These are phyloP conservation scores for Myopa testacea DNA, from an alignment of 2,888 invertebrate species.

Conservation along the genomic window DNA sequence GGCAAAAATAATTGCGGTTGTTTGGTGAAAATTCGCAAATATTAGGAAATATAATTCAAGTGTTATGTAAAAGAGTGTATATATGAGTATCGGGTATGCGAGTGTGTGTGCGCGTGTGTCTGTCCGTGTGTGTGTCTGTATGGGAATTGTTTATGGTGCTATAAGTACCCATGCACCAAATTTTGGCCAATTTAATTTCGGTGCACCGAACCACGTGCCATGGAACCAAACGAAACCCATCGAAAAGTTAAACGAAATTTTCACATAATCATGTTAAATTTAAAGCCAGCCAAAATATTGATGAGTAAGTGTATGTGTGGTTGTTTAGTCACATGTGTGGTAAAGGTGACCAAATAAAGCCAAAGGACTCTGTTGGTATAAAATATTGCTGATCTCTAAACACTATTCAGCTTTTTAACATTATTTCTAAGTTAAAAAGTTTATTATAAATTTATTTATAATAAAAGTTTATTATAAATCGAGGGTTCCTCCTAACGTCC, in stretches of 20 bases:
- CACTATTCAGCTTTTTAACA: too few relatives aligned
- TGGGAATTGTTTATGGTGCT: neutral
- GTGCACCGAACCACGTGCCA: neutral
- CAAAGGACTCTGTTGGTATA: too few relatives aligned
- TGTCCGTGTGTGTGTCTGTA: neutral
- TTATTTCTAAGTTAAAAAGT: too few relatives aligned
- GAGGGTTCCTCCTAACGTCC: too few relatives aligned
- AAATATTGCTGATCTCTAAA: too few relatives aligned
- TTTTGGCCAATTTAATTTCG: neutral
- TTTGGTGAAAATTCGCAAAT: neutral
- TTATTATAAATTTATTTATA: too few relatives aligned
- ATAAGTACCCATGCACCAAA: neutral
- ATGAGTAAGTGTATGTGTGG: too few relatives aligned
- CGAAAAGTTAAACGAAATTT: neutral
- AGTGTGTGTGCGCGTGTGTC: neutral
- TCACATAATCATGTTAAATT: neutral
- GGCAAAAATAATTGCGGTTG: constrained; percentile 7
- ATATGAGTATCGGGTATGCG: neutral
- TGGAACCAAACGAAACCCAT: neutral
- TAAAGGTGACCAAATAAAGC: too few relatives aligned
- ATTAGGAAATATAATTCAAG: neutral
- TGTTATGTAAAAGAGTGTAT: neutral
- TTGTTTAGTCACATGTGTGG: too few relatives aligned
- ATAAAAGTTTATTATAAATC: too few relatives aligned
- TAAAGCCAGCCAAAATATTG: neutral